phyloP scores from a whole-genome alignment of 2,113 vertebrate species.

The Spermophilus dauricus region DNA sequence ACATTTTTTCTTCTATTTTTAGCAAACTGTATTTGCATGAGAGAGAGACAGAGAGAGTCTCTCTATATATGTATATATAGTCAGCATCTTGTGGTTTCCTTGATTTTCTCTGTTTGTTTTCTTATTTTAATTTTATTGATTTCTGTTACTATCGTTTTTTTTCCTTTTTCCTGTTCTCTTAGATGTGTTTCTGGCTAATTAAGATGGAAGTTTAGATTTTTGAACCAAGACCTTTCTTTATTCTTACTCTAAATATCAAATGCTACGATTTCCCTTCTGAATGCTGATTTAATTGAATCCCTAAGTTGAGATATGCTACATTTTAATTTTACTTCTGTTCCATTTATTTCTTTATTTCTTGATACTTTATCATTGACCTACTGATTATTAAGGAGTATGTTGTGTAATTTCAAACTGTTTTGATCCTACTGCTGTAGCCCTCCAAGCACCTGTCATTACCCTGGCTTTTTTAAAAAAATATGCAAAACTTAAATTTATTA shows the following conservation, averaged over 20 bases:
- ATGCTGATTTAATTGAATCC: background rate
- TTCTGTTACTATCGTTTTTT: background rate
- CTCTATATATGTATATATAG: too few species aligned
- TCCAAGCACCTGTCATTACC: too few species aligned
- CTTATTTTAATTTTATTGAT: background rate
- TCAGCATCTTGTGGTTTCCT: background rate
- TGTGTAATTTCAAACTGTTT: background rate
- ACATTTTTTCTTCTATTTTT: too few species aligned
- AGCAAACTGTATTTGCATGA: too few species aligned
- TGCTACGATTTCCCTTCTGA: background rate
- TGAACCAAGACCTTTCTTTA: background rate
- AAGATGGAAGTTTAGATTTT: background rate
- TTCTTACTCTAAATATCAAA: background rate
- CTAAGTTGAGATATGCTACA: background rate
- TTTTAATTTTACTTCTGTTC: background rate
- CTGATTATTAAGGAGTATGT: background rate
- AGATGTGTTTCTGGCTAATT: background rate
- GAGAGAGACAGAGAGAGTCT: too few species aligned
- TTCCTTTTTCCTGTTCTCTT: background rate
- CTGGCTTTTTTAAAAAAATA: too few species aligned
- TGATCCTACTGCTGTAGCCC: background rate
- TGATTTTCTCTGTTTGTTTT: background rate
- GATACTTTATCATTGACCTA: background rate
- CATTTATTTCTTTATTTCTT: background rate
- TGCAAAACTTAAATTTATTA: too few species aligned